phyloP scores from a whole-genome alignment of 1,140 invertebrate species.

The Megalonaias nervosa region DNA sequence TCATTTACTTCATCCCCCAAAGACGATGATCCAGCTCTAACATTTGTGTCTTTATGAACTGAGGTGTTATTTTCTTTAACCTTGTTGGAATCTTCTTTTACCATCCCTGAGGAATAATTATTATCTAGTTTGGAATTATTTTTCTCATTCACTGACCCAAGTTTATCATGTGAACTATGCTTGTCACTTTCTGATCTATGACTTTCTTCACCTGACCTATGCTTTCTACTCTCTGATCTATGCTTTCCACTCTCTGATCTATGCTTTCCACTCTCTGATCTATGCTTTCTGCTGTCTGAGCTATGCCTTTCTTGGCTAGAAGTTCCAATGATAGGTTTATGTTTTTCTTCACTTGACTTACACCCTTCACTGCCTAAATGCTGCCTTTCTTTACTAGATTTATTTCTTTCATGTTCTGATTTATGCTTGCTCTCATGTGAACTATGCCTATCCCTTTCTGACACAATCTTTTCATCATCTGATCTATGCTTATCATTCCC shows the following conservation, averaged over 20 bases:
- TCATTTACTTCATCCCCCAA: too few relatives aligned
- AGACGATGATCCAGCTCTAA: too few relatives aligned
- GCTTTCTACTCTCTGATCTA: background rate
- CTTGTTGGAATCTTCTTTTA: background rate
- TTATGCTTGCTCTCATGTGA: background rate
- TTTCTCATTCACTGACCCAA: constrained; percentile 5
- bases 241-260: background rate
- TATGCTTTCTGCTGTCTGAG: background rate
- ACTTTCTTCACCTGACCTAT: background rate
- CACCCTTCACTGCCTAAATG: background rate
- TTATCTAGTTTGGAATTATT: background rate
- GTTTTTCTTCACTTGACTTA: background rate
- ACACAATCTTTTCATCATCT: background rate
- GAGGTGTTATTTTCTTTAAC: background rate
- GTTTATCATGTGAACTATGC: background rate
- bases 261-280: background rate
- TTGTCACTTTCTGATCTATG: constrained; percentile 5
- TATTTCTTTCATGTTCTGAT: background rate
- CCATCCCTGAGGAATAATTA: background rate
- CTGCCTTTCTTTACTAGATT: background rate
- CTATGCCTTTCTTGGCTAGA: background rate
- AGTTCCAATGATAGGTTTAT: background rate
- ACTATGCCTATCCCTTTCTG: background rate
- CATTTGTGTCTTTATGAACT: background rate
- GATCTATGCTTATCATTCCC: constrained; percentile 10